A percentile compares a stretch with the other conserved stretches of the same genome.
These are phyloP conservation scores for Drosophila infuscata DNA, from an alignment of 2,888 invertebrate genomes.

Conservation along the genomic window DNA sequence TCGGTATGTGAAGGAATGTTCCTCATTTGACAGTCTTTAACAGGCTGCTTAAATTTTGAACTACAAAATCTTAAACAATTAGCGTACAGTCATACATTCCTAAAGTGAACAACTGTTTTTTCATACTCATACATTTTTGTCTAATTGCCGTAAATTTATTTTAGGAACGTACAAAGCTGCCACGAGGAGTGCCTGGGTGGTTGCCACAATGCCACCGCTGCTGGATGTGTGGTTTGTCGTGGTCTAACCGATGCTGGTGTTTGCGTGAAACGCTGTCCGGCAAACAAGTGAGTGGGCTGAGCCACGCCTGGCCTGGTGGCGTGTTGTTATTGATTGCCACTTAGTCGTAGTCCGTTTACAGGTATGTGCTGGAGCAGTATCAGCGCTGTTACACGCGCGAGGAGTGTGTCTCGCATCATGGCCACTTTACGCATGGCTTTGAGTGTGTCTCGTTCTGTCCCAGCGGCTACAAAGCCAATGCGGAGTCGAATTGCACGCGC, in stretches of 20 bases:
- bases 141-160: neutral
- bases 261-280: slow-evolving; percentile 89
- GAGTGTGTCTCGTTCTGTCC: slow-evolving; percentile 74
- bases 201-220: slow-evolving; percentile 86
- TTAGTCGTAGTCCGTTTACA: slow-evolving; percentile 46
- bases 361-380: slow-evolving; percentile 71
- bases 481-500: slow-evolving; percentile 44
- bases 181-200: slow-evolving; percentile 92
- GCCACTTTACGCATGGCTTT: slow-evolving; percentile 46
- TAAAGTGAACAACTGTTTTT: neutral
- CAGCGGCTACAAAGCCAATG: slow-evolving; percentile 56
- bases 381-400: slow-evolving; percentile 89
- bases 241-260: slow-evolving; percentile 86
- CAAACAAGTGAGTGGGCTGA: slow-evolving; percentile 86
- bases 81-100: neutral
- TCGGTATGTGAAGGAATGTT: slow-evolving; percentile 56
- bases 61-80: neutral
- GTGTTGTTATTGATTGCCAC: slow-evolving; percentile 18
- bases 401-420: slow-evolving; percentile 87
- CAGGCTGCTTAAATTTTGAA: neutral
- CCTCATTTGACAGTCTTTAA: neutral
- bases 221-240: slow-evolving; percentile 90
- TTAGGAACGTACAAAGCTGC: slow-evolving; percentile 85
- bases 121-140: neutral
- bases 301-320: slow-evolving; percentile 6